A percentile compares a stretch with the other conserved stretches of the same genome.
Evolutionary conservation across 2,888 invertebrate species (phyloP).

Genomic region (Leucozona laternaria): DNA sequence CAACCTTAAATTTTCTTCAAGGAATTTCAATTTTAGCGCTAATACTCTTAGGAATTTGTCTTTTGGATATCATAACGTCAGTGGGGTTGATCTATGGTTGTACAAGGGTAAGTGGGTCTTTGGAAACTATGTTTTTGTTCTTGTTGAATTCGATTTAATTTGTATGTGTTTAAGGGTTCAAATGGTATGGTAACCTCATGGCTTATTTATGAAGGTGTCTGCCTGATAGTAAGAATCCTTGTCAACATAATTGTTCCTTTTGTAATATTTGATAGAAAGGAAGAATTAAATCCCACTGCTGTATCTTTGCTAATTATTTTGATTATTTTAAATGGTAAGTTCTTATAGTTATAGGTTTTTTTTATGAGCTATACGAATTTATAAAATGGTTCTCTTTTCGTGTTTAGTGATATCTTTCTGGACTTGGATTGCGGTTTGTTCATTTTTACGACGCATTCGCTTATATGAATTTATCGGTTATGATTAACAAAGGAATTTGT

Average conservation of each 20-base stretch:
- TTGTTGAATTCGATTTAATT: background rate
- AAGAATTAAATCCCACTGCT: accelerated
- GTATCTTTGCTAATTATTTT: background rate
- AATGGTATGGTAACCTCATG: background rate
- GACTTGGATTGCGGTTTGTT: background rate
- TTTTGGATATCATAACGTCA: background rate
- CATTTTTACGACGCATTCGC: background rate
- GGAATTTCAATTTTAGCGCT: background rate
- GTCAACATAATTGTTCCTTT: background rate
- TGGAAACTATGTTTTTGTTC: too few relatives aligned
- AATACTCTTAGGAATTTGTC: background rate
- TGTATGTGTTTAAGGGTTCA: background rate
- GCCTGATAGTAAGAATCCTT: background rate
- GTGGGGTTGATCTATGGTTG: background rate
- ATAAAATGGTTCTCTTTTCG: too few relatives aligned
- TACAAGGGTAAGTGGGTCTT: background rate
- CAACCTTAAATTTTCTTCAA: background rate
- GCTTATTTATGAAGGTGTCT: background rate
- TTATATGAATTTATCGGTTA: background rate
- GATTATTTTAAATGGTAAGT: background rate
- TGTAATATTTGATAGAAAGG: background rate
- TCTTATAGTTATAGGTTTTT: too few relatives aligned
- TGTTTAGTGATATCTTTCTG: background rate
- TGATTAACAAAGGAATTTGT: too few relatives aligned
- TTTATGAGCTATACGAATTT: too few relatives aligned